A percentile compares a stretch with the other conserved stretches of the same genome.
Conservation (phyloP, 2,797 vertebrate species). For the Phoxinus dragarum region DNA sequence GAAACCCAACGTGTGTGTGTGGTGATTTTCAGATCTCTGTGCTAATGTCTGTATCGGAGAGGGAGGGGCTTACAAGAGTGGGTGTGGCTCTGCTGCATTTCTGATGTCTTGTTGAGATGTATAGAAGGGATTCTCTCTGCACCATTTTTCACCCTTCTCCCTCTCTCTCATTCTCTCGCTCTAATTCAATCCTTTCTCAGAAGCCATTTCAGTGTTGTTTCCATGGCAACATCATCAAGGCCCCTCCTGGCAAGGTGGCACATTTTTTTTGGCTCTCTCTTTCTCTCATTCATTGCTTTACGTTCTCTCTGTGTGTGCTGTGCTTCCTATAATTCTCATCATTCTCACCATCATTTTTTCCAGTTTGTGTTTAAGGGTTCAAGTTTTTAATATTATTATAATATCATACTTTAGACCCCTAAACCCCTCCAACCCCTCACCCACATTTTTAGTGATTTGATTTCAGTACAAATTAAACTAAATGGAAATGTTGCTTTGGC, state of each 20-base stretch:
- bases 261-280: conserved; percentile 1
- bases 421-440: no score
- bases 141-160: background rate
- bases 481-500: background rate
- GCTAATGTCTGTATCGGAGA: background rate
- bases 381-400: background rate
- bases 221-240: conserved; percentile 47
- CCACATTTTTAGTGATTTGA: background rate
- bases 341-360: background rate
- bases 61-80: background rate
- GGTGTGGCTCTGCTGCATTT: conserved; percentile 4
- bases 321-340: background rate
- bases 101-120: conserved; percentile 8
- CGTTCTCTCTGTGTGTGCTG: background rate
- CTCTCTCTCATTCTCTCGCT: conserved; percentile 17
- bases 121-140: background rate
- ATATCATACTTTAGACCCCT: background rate
- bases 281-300: conserved; percentile 4
- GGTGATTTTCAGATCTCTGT: background rate
- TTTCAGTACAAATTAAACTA: background rate
- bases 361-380: background rate
- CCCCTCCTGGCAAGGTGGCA: conserved; percentile 12
- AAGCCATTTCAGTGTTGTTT: conserved; percentile 45
- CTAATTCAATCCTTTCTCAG: conserved; percentile 26
- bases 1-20: conserved; percentile 1